phyloP scores from a whole-genome alignment of 1,140 invertebrate genomes.

The Drosophila melanogaster region DNA sequence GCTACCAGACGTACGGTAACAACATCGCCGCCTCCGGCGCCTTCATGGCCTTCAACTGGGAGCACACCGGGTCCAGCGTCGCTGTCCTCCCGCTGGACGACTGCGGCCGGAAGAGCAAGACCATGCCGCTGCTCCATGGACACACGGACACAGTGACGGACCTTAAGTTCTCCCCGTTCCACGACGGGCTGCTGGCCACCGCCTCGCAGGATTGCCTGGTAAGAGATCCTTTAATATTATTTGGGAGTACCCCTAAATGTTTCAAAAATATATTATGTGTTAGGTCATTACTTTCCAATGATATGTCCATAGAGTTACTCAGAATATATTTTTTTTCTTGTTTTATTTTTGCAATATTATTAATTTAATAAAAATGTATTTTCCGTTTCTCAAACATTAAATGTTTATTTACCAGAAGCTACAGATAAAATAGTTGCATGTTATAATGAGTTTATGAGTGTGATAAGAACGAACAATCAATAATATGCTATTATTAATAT shows the following conservation, averaged over 20 bases:
- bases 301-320: not conserved
- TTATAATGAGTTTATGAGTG: too few species aligned
- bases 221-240: not conserved
- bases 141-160: slow-evolving; percentile 96
- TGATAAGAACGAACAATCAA: not conserved
- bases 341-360: not conserved
- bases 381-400: too few species aligned
- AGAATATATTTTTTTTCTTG: not conserved
- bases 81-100: slow-evolving; percentile 94
- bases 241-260: too few species aligned
- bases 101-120: slow-evolving; percentile 93
- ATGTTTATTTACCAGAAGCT: too few species aligned
- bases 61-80: slow-evolving; percentile 93
- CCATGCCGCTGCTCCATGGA: slow-evolving; percentile 92
- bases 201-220: slow-evolving; percentile 95
- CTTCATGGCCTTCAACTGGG: slow-evolving; percentile 97
- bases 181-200: slow-evolving; percentile 95
- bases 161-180: slow-evolving; percentile 97
- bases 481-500: not conserved
- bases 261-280: too few species aligned
- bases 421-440: too few species aligned
- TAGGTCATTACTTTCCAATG: too few species aligned
- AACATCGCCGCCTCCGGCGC: slow-evolving; percentile 96
- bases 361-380: too few species aligned
- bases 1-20: slow-evolving; percentile 96